Evolutionary conservation across 2,797 vertebrate genomes (phyloP).

Genomic region (Bradypodion ventrale): DNA sequence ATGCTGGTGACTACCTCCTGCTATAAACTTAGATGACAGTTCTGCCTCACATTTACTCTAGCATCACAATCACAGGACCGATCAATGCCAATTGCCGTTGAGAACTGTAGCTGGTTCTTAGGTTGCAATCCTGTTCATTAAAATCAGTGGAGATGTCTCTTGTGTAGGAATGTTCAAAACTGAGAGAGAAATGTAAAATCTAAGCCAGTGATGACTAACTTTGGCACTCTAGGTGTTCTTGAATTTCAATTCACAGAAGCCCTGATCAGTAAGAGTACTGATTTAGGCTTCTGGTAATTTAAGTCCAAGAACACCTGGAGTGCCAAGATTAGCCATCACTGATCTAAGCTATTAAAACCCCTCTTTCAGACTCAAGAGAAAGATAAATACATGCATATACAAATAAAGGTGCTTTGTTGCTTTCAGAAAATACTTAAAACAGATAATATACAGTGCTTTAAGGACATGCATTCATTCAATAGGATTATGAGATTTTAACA

Average conservation of each 20-base stretch:
- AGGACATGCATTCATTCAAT: conserved; percentile 46
- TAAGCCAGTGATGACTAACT: too few species aligned
- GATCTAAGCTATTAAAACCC: neutral
- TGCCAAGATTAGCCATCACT: too few species aligned
- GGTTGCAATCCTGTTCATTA: neutral
- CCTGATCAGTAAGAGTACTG: too few species aligned
- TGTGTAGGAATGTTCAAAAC: neutral
- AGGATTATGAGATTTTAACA: conserved; percentile 47
- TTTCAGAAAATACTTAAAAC: conserved; percentile 15
- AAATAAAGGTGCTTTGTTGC: neutral
- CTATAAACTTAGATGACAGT: too few species aligned
- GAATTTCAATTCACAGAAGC: too few species aligned
- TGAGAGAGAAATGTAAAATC: neutral
- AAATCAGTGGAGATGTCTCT: neutral
- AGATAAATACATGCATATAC: neutral
- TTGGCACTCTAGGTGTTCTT: too few species aligned
- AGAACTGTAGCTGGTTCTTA: neutral
- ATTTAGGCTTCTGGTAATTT: too few species aligned
- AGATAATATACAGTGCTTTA: conserved; percentile 43
- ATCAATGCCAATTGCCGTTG: too few species aligned
- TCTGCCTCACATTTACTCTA: too few species aligned
- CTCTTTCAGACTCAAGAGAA: neutral
- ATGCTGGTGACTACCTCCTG: too few species aligned
- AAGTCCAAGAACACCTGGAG: too few species aligned
- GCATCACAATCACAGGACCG: too few species aligned